A percentile compares a stretch with the other conserved stretches of the same genome.
Conservation (phyloP, 92 coral and sea anemone species). For the Pocillopora grandis region DNA sequence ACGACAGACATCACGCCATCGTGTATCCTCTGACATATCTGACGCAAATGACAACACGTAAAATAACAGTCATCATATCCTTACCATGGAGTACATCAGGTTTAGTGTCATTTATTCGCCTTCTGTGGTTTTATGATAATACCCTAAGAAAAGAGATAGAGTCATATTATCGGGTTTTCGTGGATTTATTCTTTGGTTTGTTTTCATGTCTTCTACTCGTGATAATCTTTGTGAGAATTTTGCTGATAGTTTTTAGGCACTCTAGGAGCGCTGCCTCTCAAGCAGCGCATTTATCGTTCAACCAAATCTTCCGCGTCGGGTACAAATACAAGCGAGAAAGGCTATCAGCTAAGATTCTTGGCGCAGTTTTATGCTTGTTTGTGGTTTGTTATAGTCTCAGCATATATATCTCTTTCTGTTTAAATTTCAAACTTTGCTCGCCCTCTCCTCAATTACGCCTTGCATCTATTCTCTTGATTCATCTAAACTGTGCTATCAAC, state of each 20-base stretch:
- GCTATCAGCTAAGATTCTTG: slow-evolving; percentile 71
- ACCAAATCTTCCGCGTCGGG: not conserved
- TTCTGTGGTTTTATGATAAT: slow-evolving; percentile 43
- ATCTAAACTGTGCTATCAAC: slow-evolving; percentile 73
- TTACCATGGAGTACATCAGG: slow-evolving; percentile 62
- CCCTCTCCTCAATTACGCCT: slow-evolving; percentile 32
- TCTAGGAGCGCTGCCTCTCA: slow-evolving; percentile 24
- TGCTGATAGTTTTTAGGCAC: slow-evolving; percentile 47
- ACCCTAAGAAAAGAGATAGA: slow-evolving; percentile 20
- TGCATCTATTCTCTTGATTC: slow-evolving; percentile 59
- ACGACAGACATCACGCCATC: slow-evolving; percentile 72
- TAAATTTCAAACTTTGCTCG: slow-evolving; percentile 53
- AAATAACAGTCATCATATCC: slow-evolving; percentile 38
- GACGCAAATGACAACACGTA: slow-evolving; percentile 47
- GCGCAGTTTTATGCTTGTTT: slow-evolving; percentile 66
- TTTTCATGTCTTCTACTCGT: slow-evolving; percentile 45
- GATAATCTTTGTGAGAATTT: slow-evolving; percentile 38
- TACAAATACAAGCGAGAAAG: slow-evolving; percentile 26
- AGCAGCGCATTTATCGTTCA: slow-evolving; percentile 21
- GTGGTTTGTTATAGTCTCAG: slow-evolving; percentile 64
- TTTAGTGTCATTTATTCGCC: slow-evolving; percentile 57
- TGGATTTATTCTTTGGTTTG: slow-evolving; percentile 49
- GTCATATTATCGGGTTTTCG: slow-evolving; percentile 20
- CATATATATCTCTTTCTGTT: slow-evolving; percentile 65
- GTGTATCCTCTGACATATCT: slow-evolving; percentile 67